These are phyloP conservation scores for Drosophila melanosoma DNA, from an alignment of 2,888 invertebrate genomes.

Conservation along the genomic window DNA sequence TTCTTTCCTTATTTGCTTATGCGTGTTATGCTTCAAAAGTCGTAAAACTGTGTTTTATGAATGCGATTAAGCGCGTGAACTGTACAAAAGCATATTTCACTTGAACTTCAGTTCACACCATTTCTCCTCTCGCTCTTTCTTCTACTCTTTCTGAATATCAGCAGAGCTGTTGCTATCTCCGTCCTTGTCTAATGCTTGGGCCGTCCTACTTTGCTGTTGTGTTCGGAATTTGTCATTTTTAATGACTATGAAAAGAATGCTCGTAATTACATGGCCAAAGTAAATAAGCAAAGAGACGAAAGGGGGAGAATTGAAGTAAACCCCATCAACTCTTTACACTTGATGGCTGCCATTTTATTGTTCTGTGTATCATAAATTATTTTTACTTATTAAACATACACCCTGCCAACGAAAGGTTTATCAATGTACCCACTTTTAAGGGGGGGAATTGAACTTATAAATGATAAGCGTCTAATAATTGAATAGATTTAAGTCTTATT, in stretches of 20 bases:
- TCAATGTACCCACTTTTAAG: neutral
- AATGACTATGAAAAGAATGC: conserved; percentile 77
- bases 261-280: conserved; percentile 70
- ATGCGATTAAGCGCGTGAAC: conserved; percentile 79
- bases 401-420: neutral
- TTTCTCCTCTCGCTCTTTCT: conserved; percentile 2
- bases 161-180: conserved; percentile 2
- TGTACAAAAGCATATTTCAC: conserved; percentile 74
- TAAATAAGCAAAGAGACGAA: conserved; percentile 24
- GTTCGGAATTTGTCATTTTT: conserved; percentile 78
- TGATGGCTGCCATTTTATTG: conserved; percentile 63
- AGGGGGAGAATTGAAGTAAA: neutral
- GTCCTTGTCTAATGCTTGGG: conserved; percentile 16
- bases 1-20: neutral
- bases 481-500: too few species aligned
- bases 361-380: conserved; percentile 63
- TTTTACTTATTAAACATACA: conserved; percentile 42
- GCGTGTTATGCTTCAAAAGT: conserved; percentile 68
- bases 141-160: conserved; percentile 1
- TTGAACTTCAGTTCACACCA: conserved; percentile 25
- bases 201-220: conserved; percentile 65
- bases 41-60: conserved; percentile 79
- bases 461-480: neutral
- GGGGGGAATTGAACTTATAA: neutral
- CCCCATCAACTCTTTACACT: conserved; percentile 25